Base-by-base conservation (phyloP, 1,140 invertebrate genomes). In the Plodia interpunctella region DNA sequence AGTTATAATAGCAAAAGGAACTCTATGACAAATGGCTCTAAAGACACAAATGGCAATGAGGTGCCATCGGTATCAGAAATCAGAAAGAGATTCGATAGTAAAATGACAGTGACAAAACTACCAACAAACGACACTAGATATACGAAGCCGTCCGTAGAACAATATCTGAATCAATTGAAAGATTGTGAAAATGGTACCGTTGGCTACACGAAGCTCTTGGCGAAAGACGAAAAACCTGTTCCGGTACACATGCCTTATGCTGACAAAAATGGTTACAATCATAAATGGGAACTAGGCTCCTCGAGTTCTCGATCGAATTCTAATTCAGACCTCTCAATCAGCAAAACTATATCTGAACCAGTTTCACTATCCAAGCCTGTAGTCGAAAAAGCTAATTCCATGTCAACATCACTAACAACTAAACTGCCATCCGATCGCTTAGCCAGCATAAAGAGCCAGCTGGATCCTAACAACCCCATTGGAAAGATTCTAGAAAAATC, bases 11-110 rank as follows among this genome's bases (percentile, higher is more conserved):
- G 66, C 67, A 87, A 85, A 67, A 63, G 80, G 25, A 76, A 70
- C 63, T 87, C 83, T 0, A 76, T 84, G 72, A 61, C 76, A 5
- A 89, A 89, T 57, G 86, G 86, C 11, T 65, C 77, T 0, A 86
- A 83, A 49, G 91, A 92, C 72, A 90, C 82, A 57, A 92, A 92
- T 68, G 91, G 91, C 9, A 92, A 92, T 68, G 88, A 90, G 59
- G 82, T 91, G 57, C 86, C 90, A 15, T 89, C 91, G 13, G 91
- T 92, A 18, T 90, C 90, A 0, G 91, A 92, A 55, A 90, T 92
- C 60, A 78, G 91, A 25, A 90, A 90, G 65, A 83, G 87, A 55
- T 92, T 92, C 72, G 91, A 90, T 64, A 63, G 76, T 9, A 90
- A 90, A 74, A 90, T 90, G 87, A 78, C 90, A 0, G 87, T 88